These are phyloP conservation scores for Drosophila leontia DNA, from an alignment of 1,140 invertebrate species.

Conservation along the genomic window DNA sequence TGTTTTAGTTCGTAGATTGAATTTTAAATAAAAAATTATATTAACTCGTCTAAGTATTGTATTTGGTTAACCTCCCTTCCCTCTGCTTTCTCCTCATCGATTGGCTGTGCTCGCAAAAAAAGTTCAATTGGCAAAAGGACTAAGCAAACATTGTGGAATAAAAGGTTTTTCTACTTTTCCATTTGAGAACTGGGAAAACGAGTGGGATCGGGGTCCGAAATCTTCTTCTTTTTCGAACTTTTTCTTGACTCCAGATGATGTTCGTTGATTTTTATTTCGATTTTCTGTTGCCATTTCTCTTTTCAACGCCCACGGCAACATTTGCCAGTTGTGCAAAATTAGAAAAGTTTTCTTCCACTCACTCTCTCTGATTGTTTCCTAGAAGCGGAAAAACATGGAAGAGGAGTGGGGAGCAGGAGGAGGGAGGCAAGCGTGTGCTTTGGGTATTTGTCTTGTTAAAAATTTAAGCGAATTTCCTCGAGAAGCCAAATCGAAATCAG, in stretches of 20 bases:
- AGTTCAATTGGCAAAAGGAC: conserved; percentile 81
- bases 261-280: conserved; percentile 62
- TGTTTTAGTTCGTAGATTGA: conserved; percentile 84
- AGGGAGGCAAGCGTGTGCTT: conserved; percentile 56
- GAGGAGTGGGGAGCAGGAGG: background rate
- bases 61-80: conserved; percentile 41
- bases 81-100: conserved; percentile 20
- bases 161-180: conserved; percentile 84
- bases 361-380: conserved; percentile 41
- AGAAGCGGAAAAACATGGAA: conserved; percentile 16
- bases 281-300: conserved; percentile 55
- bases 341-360: conserved; percentile 68
- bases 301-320: conserved; percentile 57
- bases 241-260: conserved; percentile 37
- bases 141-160: conserved; percentile 83
- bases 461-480: conserved; percentile 79
- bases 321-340: conserved; percentile 71
- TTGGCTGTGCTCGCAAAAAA: conserved; percentile 51
- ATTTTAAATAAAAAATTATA: conserved; percentile 84
- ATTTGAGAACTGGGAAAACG: conserved; percentile 36
- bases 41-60: conserved; percentile 80
- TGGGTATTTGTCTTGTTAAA: conserved; percentile 82
- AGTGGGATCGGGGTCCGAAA: background rate
- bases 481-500: conserved; percentile 71
- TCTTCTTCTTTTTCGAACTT: conserved; percentile 33